Percentiles rank a stretch among this genome's conserved stretches.
phyloP scores from a whole-genome alignment of 2,888 invertebrate genomes.

The Syrphus vitripennis region DNA sequence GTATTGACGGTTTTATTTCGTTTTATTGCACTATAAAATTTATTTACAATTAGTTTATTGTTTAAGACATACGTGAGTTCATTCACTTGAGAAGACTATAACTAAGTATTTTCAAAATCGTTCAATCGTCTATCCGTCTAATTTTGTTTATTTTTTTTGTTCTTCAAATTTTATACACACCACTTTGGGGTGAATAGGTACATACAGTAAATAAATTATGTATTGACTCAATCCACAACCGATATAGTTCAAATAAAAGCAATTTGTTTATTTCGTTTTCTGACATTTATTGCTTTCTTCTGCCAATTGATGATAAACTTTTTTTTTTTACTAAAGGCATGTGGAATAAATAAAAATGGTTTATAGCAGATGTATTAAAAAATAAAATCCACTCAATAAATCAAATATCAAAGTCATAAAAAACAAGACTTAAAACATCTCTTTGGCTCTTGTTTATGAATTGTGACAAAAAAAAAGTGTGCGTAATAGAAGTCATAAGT shows the following conservation, averaged over 20 bases:
- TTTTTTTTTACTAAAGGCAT: conserved; percentile 70
- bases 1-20: conserved; percentile 22
- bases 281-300: conserved; percentile 49
- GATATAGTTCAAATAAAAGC: conserved; percentile 8
- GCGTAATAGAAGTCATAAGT: background rate
- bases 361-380: conserved; percentile 2
- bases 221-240: conserved; percentile 37
- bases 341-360: conserved; percentile 73
- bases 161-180: background rate
- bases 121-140: background rate
- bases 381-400: conserved; percentile 14
- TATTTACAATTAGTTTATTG: conserved; percentile 23
- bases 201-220: background rate
- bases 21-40: conserved; percentile 17
- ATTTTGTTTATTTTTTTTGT: conserved; percentile 14
- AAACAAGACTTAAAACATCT: background rate
- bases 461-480: background rate
- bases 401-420: background rate
- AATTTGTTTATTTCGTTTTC: conserved; percentile 50
- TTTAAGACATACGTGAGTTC: conserved; percentile 24
- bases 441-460: background rate
- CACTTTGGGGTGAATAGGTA: background rate
- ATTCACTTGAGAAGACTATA: conserved; percentile 19
- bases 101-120: background rate
- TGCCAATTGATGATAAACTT: conserved; percentile 53